A percentile compares a stretch with the other conserved stretches of the same genome.
Conservation (phyloP, 2,113 vertebrate species). For the Tiliqua scincoides region DNA sequence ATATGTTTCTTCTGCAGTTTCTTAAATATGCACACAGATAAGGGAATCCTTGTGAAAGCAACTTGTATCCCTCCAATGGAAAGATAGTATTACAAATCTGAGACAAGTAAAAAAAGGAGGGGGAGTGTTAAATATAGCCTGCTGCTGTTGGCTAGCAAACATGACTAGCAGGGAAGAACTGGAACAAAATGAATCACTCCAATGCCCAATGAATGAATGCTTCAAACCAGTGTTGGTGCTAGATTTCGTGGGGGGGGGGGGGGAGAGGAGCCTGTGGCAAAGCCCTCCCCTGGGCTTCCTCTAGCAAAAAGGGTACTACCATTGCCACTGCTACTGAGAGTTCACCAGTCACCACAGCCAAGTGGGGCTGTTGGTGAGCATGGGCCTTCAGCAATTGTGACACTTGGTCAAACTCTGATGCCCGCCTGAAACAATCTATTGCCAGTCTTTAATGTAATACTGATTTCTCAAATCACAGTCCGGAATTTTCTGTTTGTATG, state of each 20-base stretch:
- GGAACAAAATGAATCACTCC: not conserved
- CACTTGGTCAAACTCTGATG: no score
- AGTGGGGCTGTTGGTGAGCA: no score
- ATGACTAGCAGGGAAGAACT: not conserved
- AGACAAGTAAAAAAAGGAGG: not conserved
- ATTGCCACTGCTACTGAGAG: no score
- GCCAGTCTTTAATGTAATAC: not conserved
- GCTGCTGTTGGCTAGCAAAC: not conserved
- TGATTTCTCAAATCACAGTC: not conserved
- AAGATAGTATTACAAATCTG: not conserved
- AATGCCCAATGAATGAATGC: not conserved
- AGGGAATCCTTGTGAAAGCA: not conserved
- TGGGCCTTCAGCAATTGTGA: no score
- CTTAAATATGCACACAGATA: not conserved
- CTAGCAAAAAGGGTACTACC: no score
- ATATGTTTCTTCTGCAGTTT: not conserved
- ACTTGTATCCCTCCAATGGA: not conserved
- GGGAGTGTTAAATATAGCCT: not conserved
- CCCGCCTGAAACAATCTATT: not conserved
- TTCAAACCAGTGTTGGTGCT: no score
- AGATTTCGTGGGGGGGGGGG: no score
- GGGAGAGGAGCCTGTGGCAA: no score
- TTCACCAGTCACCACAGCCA: no score
- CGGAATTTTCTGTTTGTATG: not conserved
- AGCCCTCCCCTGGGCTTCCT: no score